These are phyloP conservation scores for Nesospiza acunhae DNA, from an alignment of 2,113 vertebrate species.

Conservation along the genomic window DNA sequence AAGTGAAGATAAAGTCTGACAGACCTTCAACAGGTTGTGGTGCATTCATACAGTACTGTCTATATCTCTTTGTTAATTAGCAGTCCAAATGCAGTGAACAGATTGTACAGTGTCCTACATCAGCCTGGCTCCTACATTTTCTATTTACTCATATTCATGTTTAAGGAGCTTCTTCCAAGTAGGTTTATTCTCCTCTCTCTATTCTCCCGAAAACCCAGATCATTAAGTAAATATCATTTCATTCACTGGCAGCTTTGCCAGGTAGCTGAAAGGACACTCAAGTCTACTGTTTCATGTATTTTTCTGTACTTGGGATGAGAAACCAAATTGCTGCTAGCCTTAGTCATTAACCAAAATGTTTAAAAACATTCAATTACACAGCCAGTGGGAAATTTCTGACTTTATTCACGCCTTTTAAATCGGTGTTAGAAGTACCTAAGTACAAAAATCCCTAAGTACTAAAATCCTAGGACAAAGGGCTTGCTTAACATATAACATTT, in stretches of 20 bases:
- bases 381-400: slow-evolving; percentile 76
- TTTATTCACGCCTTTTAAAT: slow-evolving; percentile 78
- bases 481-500: neutral
- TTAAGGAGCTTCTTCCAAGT: slow-evolving; percentile 47
- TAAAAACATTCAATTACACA: slow-evolving; percentile 77
- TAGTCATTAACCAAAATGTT: slow-evolving; percentile 78
- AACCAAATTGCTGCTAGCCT: slow-evolving; percentile 74
- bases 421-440: slow-evolving; percentile 69
- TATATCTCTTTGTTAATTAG: slow-evolving; percentile 75
- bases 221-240: slow-evolving; percentile 37
- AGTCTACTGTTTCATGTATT: slow-evolving; percentile 71
- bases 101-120: slow-evolving; percentile 72
- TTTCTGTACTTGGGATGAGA: slow-evolving; percentile 68
- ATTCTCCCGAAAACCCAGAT: slow-evolving; percentile 1
- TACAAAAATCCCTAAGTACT: slow-evolving; percentile 65
- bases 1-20: slow-evolving; percentile 73
- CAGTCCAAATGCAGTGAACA: slow-evolving; percentile 73
- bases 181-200: slow-evolving; percentile 34
- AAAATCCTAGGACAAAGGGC: slow-evolving; percentile 67
- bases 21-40: slow-evolving; percentile 76
- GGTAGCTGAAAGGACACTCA: slow-evolving; percentile 68
- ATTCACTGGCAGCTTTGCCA: slow-evolving; percentile 44
- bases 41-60: slow-evolving; percentile 65
- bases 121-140: slow-evolving; percentile 63
- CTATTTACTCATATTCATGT: slow-evolving; percentile 56